Evolutionary conservation across 2,113 vertebrate genomes (phyloP), one percentile per base, ranked within the genome.

Genomic region (Ptychochromis oligacanthus): DNA sequence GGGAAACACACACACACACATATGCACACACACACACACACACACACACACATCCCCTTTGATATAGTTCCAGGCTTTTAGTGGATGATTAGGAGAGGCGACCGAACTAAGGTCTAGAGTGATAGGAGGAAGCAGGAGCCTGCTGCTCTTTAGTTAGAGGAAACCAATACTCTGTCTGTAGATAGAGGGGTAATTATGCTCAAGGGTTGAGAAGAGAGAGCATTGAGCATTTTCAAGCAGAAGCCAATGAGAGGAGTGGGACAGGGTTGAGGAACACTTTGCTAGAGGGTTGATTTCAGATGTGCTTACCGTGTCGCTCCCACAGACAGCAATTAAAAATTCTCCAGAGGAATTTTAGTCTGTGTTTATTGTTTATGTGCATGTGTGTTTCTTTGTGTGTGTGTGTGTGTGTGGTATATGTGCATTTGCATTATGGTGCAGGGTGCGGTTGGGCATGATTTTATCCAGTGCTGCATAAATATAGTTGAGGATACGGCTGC

Each of bases 111-210:
- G 93, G 92, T 92, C 89, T 93, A 80, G 91, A 89, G 87, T 90
- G 92, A 94, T 91, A 80, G 87, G 87, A 92, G 93, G 93, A 94
- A 94, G 89, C 87, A 91, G 87, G 78, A 93, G 77, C 82, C 92
- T 86, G 90, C 87, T 87, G 88, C 91, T 93, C 90, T 94, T 94
- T 93, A 92, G 91, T 93, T 89, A 91, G 87, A 92, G 92, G 91
- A 94, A 93, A 93, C 87, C 88, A 87, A 89, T 93, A 86, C 83
- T 86, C 75, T 78, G 85, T 93, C 81, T 93, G 92, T 92, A 89
- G 94, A 95, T 93, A 93, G 92, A 92, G 80, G 83, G 86, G 93
- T 95, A 93, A 94, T 95, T 95, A 93, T 92, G 93, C 91, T 92
- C 84, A 77, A 84, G 90, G 92, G 93, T 82, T 81, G 86, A 84